phyloP scores from a whole-genome alignment of 2,113 vertebrate species.

The Mus spicilegus region DNA sequence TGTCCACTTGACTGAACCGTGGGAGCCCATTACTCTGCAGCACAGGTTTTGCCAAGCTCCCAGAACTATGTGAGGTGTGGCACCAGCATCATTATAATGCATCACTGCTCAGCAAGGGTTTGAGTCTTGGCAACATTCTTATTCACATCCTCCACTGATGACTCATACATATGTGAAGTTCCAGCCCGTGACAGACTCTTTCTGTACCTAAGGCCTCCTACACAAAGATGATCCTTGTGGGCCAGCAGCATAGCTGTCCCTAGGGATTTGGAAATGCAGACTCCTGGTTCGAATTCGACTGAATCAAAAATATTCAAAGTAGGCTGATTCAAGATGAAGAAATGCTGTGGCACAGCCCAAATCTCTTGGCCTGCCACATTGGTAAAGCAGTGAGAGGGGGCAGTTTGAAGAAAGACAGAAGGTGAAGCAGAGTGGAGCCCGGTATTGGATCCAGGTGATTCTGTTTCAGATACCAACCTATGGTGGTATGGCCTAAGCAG shows the following conservation, averaged over 20 bases:
- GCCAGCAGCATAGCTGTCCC: background rate
- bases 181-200: background rate
- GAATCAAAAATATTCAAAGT: background rate
- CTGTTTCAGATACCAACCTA: background rate
- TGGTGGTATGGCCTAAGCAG: background rate
- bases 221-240: background rate
- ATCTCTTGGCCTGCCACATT: background rate
- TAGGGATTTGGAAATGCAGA: background rate
- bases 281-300: background rate
- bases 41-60: background rate
- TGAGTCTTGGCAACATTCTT: background rate
- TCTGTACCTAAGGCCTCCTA: background rate
- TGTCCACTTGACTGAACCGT: background rate
- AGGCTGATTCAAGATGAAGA: background rate
- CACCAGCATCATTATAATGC: background rate
- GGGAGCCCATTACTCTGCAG: background rate
- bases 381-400: background rate
- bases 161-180: background rate
- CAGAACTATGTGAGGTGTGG: background rate
- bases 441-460: background rate
- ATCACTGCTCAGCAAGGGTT: background rate
- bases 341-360: background rate
- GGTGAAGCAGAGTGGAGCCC: background rate
- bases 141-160: background rate
- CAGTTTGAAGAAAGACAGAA: background rate